These are phyloP conservation scores for Pristionchus arcanus DNA, from an alignment of 2,888 invertebrate species.

Conservation along the genomic window DNA sequence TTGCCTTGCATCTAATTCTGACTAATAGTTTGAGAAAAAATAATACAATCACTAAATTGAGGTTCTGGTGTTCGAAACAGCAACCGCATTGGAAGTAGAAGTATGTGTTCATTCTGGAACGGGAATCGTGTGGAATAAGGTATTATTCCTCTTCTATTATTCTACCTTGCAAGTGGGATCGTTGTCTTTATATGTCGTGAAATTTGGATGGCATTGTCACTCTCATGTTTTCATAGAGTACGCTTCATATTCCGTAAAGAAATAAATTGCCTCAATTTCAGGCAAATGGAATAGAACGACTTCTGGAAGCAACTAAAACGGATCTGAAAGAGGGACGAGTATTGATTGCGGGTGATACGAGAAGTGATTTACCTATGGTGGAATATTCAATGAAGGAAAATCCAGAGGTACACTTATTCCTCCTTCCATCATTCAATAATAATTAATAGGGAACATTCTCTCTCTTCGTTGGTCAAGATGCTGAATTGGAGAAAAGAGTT, in stretches of 20 bases:
- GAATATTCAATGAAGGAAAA: constrained; percentile 69
- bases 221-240: no score
- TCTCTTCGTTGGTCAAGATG: constrained; percentile 72
- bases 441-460: constrained; percentile 67
- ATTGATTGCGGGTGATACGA: constrained; percentile 75
- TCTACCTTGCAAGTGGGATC: background rate
- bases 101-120: constrained; percentile 67
- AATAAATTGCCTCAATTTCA: constrained; percentile 13
- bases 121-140: constrained; percentile 71
- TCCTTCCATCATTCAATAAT: background rate
- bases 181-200: background rate
- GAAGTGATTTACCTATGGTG: constrained; percentile 78
- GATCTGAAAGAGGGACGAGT: constrained; percentile 53
- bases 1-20: no score
- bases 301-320: constrained; percentile 62
- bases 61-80: constrained; percentile 74
- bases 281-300: constrained; percentile 66
- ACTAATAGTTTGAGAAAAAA: no score
- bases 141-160: constrained; percentile 1
- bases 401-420: constrained; percentile 65
- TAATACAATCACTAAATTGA: constrained; percentile 53
- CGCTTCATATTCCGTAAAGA: no score
- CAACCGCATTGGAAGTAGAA: constrained; percentile 77
- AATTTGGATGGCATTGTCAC: no score
- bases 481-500: constrained; percentile 65